These are phyloP conservation scores for Cyanocitta stelleri DNA, from an alignment of 2,113 vertebrate species.

Conservation along the genomic window DNA sequence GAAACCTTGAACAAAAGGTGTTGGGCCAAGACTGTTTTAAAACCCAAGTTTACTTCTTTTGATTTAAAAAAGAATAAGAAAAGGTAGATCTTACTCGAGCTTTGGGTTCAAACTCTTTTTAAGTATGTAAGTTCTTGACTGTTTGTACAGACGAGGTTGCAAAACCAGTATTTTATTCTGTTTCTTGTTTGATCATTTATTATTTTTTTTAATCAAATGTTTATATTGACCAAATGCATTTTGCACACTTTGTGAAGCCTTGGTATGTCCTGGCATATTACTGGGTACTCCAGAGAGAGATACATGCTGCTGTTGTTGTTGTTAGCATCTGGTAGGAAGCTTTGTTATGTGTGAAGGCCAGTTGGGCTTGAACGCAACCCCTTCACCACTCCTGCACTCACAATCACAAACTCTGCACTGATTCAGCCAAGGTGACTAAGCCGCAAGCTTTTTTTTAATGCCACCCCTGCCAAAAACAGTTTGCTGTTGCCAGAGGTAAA, in stretches of 20 bases:
- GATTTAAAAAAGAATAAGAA: background rate
- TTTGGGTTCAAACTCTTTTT: slow-evolving; percentile 75
- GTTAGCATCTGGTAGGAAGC: slow-evolving; percentile 65
- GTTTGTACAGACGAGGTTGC: slow-evolving; percentile 74
- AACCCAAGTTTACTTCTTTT: slow-evolving; percentile 71
- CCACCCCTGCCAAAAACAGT: slow-evolving; percentile 67
- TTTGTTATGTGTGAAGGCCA: slow-evolving; percentile 51
- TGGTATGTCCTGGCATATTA: slow-evolving; percentile 84
- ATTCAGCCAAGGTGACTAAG: slow-evolving; percentile 49
- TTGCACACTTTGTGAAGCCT: slow-evolving; percentile 94
- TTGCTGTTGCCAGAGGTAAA: slow-evolving; percentile 55
- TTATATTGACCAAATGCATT: slow-evolving; percentile 94
- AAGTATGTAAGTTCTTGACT: slow-evolving; percentile 76
- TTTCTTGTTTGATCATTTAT: slow-evolving; percentile 64
- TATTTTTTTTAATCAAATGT: slow-evolving; percentile 69
- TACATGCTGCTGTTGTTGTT: slow-evolving; percentile 65
- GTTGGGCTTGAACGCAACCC: slow-evolving; percentile 38
- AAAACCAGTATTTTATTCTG: slow-evolving; percentile 78
- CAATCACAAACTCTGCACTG: slow-evolving; percentile 67
- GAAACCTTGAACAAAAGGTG: slow-evolving; percentile 72
- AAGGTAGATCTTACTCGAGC: slow-evolving; percentile 77
- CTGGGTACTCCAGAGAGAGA: slow-evolving; percentile 76
- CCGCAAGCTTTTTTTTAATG: slow-evolving; percentile 58
- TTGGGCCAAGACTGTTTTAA: slow-evolving; percentile 76
- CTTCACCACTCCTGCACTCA: slow-evolving; percentile 71